Evolutionary conservation across 2,113 vertebrate genomes (phyloP), one percentile per base, ranked within the genome.

Genomic region (Toxostoma redivivum): DNA sequence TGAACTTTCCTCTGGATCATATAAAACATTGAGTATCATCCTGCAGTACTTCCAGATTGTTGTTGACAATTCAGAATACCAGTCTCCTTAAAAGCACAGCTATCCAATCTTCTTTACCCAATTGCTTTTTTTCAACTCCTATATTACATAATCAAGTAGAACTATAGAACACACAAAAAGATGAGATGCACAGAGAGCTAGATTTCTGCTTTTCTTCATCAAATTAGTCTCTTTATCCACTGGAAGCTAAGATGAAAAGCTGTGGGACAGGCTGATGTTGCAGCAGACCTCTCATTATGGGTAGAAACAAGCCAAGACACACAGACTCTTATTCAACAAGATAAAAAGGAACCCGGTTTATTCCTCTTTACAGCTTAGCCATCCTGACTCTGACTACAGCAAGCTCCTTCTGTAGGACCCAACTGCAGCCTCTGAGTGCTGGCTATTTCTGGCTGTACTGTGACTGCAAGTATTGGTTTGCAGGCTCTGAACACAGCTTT

Each of bases 131-230:
- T 64, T 44, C 12, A 23, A 23, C 40, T 31, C 3, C 4, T 53
- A 10, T 5, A n/a, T 48, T 11, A 16, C 13, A 22, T 65, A 13
- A 33, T 28, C 4, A 81, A 69, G 44, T 38, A 35, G 72, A 90
- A 76, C 47, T 31, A 38, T 38, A 3, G 4, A 90, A 27, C 6
- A 3, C 33, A 50, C 9, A 65, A 30, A 81, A 88, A 38, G 7
- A 31, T 0, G 3, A 77, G 4, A 22, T 1, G 2, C 18, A 17
- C 11, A 72, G 33, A 1, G 21, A 74, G 10, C 1, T 28, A 37
- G 7, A 57, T 45, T 80, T n/a, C 23, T 77, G 3, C 17, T 69
- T 65, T 73, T 7, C 9, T 80, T 53, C 42, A 30, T 65, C 15
- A 72, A 25, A 25, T 72, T n/a, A n/a, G 1, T 17, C 2, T 51